Evolutionary conservation across 1,140 invertebrate species (phyloP).

Genomic region (Helicorthomorpha holstii): DNA sequence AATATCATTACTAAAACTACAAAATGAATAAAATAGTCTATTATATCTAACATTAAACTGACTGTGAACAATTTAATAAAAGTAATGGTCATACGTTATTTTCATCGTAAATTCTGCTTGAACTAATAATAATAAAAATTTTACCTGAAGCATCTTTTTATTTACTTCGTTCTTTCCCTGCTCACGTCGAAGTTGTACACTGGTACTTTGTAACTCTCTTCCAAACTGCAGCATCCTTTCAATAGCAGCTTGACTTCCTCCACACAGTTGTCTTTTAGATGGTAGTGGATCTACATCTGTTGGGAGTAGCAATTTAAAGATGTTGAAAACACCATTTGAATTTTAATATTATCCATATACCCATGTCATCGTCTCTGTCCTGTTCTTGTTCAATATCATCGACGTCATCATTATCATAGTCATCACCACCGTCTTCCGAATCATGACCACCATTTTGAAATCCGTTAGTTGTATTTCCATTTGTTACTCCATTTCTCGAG

Average conservation of each 20-base stretch:
- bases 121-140: neutral
- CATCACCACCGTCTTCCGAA: constrained; percentile 6
- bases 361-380: constrained; percentile 22
- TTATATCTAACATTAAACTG: constrained; percentile 2
- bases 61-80: neutral
- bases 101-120: too few relatives aligned
- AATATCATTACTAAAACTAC: too few relatives aligned
- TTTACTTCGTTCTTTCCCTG: constrained; percentile 69
- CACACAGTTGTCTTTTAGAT: constrained; percentile 42
- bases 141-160: constrained; percentile 81
- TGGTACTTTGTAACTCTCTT: constrained; percentile 77
- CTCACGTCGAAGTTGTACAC: constrained; percentile 59
- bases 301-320: too few relatives aligned
- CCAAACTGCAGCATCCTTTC: constrained; percentile 87
- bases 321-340: too few relatives aligned
- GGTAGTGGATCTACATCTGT: constrained; percentile 28
- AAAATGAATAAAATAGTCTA: constrained; percentile 9
- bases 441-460: constrained; percentile 10
- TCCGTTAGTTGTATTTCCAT: constrained; percentile 10
- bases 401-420: neutral
- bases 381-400: too few relatives aligned
- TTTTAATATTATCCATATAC: constrained; percentile 20
- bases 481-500: constrained; percentile 11
- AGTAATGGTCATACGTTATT: too few relatives aligned
- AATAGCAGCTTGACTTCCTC: constrained; percentile 62